These are phyloP conservation scores for Stictonetta naevosa DNA, from an alignment of 2,113 vertebrate species.

Conservation along the genomic window DNA sequence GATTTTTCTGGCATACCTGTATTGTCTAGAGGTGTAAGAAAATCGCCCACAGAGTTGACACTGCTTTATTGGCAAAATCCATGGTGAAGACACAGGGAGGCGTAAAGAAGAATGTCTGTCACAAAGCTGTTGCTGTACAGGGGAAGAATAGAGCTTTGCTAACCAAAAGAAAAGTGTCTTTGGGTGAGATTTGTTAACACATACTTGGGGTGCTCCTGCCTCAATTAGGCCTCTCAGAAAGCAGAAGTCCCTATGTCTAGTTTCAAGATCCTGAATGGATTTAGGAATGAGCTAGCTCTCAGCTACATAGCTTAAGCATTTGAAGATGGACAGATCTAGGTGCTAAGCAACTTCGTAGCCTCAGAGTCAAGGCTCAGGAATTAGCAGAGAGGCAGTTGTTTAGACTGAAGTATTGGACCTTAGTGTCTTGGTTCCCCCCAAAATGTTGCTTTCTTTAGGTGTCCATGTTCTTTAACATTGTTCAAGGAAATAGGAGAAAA, in stretches of 20 bases:
- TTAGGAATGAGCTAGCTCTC: background rate
- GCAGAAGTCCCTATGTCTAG: accelerated
- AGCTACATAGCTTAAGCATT: accelerated
- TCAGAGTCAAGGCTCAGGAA: background rate
- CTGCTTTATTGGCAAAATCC: constrained; percentile 13
- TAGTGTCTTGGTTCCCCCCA: background rate
- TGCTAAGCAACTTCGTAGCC: background rate
- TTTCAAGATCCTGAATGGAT: background rate
- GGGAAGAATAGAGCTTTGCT: background rate
- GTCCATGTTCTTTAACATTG: accelerated
- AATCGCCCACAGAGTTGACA: constrained; percentile 15
- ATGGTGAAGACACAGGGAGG: background rate
- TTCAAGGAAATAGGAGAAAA: background rate
- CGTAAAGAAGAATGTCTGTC: background rate
- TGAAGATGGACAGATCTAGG: background rate
- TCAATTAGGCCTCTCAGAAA: background rate
- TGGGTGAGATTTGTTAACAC: background rate
- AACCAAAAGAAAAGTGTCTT: accelerated
- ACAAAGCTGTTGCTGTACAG: background rate
- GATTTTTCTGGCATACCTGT: constrained; percentile 32
- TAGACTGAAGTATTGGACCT: background rate
- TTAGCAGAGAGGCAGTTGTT: background rate
- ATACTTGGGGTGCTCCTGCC: background rate
- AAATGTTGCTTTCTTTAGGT: background rate
- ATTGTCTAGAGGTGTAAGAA: constrained; percentile 53